Evolutionary conservation across 1,140 invertebrate genomes (phyloP), one percentile per base, ranked within the genome.

Genomic region (Habropoda laboriosa): DNA sequence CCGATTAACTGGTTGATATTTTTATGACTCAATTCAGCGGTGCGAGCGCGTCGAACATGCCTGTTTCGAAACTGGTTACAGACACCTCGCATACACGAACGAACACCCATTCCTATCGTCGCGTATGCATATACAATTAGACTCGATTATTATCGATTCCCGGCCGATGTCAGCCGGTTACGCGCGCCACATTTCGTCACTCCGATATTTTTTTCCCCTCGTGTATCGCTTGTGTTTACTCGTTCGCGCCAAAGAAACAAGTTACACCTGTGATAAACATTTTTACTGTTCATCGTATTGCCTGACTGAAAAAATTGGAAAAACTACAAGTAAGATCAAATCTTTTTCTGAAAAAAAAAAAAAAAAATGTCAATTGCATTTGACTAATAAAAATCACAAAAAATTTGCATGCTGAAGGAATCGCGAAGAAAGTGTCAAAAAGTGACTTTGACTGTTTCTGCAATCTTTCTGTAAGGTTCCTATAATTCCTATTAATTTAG

Each of bases 81-180:
- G 49, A 66, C 32, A 42, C 21, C 51, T 68, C 30, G 47, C 16
- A 63, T 45, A 49, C 49, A 53, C 18, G 24, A 12, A 40, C 7
- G 58, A 47, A 49, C n/a, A 51, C 58, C 45, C 35, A 38, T 64
- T 74, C 21, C 74, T 42, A 57, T 57, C 38, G 63, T 18, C 74
- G 47, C 18, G 61, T 75, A 75, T 42, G 61, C 61, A 75, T 75
- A 55, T 53, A 32, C 47, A 67, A 67, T 75, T 75, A 75, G 38
- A 8, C 27, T 67, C n/a, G 61, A 75, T 75, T 67, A 75, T 53
- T 51, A 75, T 75, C 61, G 73, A 67, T 55, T 55, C 61, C 24
- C 32, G 47, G 47, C 18, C 40, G 57, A 75, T 55, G 61, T 51
- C 35, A 49, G n/a, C 7, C 21, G 32, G 35, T 24, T 53, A 32